Base-by-base conservation (phyloP, 2,888 invertebrate genomes). In the Coleophora flavipennella region DNA sequence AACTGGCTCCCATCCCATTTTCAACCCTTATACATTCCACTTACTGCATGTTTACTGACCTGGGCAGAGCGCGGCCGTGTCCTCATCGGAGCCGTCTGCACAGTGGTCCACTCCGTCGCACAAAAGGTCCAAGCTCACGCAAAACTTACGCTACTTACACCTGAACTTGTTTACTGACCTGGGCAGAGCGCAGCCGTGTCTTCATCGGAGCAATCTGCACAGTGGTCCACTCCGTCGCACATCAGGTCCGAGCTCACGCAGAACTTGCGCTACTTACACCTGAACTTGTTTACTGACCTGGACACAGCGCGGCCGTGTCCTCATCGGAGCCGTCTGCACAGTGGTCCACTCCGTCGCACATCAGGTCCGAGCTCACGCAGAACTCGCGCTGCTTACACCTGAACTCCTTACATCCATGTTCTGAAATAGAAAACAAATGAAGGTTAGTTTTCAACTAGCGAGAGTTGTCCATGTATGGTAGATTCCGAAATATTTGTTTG, bases 81-180 rank as follows among this genome's bases (percentile, higher is more conserved):
- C 91, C 80, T 97, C 97, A 68, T 97, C 97, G 36, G 95, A 95
- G 50, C 93, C 94, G 76, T 97, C 96, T 36, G 93, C 95, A 74
- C 97, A 97, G 77, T 97, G 96, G 81, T 95, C 94, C 50, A 96
- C 91, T 42, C 92, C 92, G 80, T 97, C 97, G 84, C 97, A 97
- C 55, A 93, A 90, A 45, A 97, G 88, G 74, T 96, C 95, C 44
- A 91, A 92, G 72, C 94, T 92, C 62, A 97, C 95, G 87, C 97
- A 97, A 86, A 95, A 94, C 79, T 94, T 92, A 50, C 93, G 91
- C 64, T 91, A 89, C 63, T 90, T 91, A 76, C 96, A 96, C 52
- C 93, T 88, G 80, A 95, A 96, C 78, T 95, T n/a, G n/a, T n/a
- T 8, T 13, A 13, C 50, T 48, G 79, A 96, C 96, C 93, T 76